Evolutionary conservation across 2,113 vertebrate genomes (phyloP), one percentile per base, ranked within the genome.

Genomic region (Myotis lucifugus): DNA sequence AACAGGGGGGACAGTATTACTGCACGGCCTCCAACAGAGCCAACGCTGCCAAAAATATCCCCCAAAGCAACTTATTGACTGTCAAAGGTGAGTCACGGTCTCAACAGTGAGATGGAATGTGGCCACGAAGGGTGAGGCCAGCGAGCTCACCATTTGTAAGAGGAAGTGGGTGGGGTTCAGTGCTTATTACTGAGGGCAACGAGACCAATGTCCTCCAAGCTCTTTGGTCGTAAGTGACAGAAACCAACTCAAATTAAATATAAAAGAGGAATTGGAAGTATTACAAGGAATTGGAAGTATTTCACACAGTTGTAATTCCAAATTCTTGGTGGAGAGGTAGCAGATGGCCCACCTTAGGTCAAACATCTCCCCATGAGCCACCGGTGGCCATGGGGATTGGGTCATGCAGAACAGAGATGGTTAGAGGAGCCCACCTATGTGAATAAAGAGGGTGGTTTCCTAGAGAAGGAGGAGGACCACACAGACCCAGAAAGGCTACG

Each of bases 1-100:
- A 97, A 9, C 56, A 97, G 1, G 96, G 95, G 13, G 97, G 97
- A 3, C 69, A 66, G 27, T 98, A 97, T 78, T 94, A 97, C 29
- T 98, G 97, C 50, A 85, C 37, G 0, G 97, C 97, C 34, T 95
- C 19, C 93, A 98, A 98, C 93, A 92, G 89, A 95, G 97, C 95
- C 85, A 97, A 40, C 11, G 0, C 0, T 0, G 0, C 3, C 4
- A 37, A 0, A 17, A 25, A 5, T 0, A 7, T 27, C 23, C 34
- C 52, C 82, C 88, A 27, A 11, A 97, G 97, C 96, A 96, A 79
- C 15, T 1, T 4, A 2, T 3, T 98, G 61, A 69, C 52, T 0
- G 66, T 98, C 88, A 95, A 23, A 97, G 97, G 97, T 98, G 87
- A 96, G 97, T 84, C 10, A 0, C 14, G 21, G 13, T 27, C 59